Conservation (phyloP, 2,797 vertebrate species). For the Crenuchus spilurus region DNA sequence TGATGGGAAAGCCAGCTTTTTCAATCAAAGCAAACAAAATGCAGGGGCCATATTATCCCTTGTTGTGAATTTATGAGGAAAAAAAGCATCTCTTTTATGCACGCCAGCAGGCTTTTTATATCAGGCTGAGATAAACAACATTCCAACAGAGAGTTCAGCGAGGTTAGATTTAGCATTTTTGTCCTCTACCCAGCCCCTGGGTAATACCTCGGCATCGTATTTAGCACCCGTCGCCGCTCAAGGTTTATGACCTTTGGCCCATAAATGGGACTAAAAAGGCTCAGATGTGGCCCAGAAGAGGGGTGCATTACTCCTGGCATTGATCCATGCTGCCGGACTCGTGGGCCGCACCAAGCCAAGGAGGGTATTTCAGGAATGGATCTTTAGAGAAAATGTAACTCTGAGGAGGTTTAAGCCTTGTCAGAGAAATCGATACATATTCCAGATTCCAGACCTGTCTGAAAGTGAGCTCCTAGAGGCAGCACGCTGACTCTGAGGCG, state of each 20-base stretch:
- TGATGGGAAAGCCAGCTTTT: slow-evolving; percentile 2
- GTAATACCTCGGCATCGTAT: slow-evolving; percentile 31
- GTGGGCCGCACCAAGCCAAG: slow-evolving; percentile 25
- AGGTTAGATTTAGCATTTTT: slow-evolving; percentile 33
- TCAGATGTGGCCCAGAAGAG: slow-evolving; percentile 25
- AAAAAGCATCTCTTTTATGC: slow-evolving; percentile 15
- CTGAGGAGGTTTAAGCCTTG: slow-evolving; percentile 30
- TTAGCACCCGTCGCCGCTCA: slow-evolving; percentile 19
- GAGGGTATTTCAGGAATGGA: slow-evolving; percentile 46
- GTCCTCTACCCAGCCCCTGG: slow-evolving; percentile 5
- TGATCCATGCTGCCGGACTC: slow-evolving; percentile 30
- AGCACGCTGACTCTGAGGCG: slow-evolving; percentile 10
- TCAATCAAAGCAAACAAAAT: slow-evolving; percentile 4
- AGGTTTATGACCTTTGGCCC: slow-evolving; percentile 48
- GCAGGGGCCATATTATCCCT: neutral
- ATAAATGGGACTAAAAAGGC: slow-evolving; percentile 3
- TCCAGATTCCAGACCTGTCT: slow-evolving; percentile 33
- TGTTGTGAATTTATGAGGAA: slow-evolving; percentile 12
- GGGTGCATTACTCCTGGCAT: slow-evolving; percentile 39
- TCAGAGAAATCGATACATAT: slow-evolving; percentile 52
- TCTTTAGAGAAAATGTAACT: slow-evolving; percentile 39
- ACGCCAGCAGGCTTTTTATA: slow-evolving; percentile 21
- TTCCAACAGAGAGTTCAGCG: slow-evolving; percentile 21
- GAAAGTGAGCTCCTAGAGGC: slow-evolving; percentile 10
- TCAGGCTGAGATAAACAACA: slow-evolving; percentile 24